Evolutionary conservation across 2,888 invertebrate genomes (phyloP), one percentile per base, ranked within the genome.

Genomic region (Agrilus mali): DNA sequence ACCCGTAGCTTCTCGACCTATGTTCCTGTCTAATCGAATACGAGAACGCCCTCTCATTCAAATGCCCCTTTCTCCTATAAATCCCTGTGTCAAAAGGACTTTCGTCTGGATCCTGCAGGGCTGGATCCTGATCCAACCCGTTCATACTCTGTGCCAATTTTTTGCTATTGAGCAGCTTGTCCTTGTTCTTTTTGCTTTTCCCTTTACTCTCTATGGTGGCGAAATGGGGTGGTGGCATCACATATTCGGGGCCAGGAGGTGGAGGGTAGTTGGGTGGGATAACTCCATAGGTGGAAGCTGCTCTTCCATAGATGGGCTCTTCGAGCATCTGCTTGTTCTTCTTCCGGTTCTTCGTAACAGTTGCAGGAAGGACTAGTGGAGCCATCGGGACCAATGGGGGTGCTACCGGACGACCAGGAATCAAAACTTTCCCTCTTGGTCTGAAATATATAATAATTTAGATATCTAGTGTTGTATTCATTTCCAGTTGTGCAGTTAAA

Each of bases 1-100:
- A 89, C 46, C 92, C 92, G 65, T 93, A 92, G 58, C 90, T 92
- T 48, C 93, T 75, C 63, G 90, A 90, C 51, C 93, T 77, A 63
- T 93, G 92, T 64, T 93, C 93, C 64, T 93, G 92, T 44, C 93
- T 73, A 60, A 93, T 93, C 54, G 92, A 92, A 69, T 93, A 92
- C 44, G 89, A 89, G 63, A 93, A 93, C 17, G 93, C 93, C 41
- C 92, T 73, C 65, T 93, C 93, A 66, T 93, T 93, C 51, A 93
- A 68, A 59, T 93, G 92, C 0, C 92, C 92, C 59, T 92, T 90
- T 60, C 89, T 84, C 55, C 87, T 73, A 61, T 92, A 92, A 49
- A 92, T 90, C n/a, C 85, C 86, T 1, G 85, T 83, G 40, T 88
- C 78, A 57, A 77, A 80, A 8, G 78, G 76, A 34, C 78, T 78